Evolutionary conservation across 2,797 vertebrate species (phyloP), one percentile per base, ranked within the genome.

Genomic region (Eremophila alpestris): DNA sequence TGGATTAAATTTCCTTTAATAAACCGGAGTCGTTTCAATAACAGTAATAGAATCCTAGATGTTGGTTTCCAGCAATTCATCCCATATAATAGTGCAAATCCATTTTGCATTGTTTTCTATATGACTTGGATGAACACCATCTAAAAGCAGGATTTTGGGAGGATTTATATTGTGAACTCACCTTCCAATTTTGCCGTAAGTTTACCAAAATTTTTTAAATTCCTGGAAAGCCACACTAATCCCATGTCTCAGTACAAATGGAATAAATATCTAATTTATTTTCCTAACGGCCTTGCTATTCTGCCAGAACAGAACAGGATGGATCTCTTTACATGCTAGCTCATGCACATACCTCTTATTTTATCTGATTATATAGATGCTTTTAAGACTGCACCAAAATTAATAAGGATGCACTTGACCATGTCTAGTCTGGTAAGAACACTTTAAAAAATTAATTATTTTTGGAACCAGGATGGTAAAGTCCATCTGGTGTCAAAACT

Each of bases 1-100:
- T 52, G 48, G 52, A 88, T 64, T 80, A 64, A 82, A 88, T 74
- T 77, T 83, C 73, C 49, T 89, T 56, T 90, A 83, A 93, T 85
- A 65, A 85, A 93, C 74, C 52, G 40, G 43, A 77, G 49, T 26
- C 13, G 2, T 60, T 94, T 94, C 49, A 85, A 64, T 60, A 70
- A 52, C 9, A 71, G 11, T 16, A 82, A 65, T 24, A 63, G 80
- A 87, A 70, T 34, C 46, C n/a, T 56, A 55, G 56, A 49, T 49
- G 34, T 9, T 74, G 15, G 16, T 59, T 87, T 87, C 76, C 34
- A 76, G 55, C 54, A 87, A 63, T 49, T 83, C 48, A 26, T 48
- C 52, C 51, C 64, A 45, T 9, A 5, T 5, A 79, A 59, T 4
- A 83, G 48, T 17, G 51, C 21, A 41, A 45, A 41, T 85, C 63